Evolutionary conservation across 2,888 invertebrate genomes (phyloP).

Genomic region (Amaurobius ferox): DNA sequence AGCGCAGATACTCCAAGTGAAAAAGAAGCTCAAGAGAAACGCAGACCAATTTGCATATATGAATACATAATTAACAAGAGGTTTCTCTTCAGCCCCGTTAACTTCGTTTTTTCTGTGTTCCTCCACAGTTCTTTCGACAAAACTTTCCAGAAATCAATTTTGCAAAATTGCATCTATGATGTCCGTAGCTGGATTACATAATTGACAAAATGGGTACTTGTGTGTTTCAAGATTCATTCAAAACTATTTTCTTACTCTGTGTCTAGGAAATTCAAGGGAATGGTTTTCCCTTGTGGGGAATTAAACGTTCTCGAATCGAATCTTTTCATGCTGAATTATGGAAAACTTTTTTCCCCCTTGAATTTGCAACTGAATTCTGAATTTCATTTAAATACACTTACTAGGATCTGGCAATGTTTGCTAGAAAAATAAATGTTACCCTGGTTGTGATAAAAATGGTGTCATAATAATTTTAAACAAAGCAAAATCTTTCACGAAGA

Average conservation of each 20-base stretch:
- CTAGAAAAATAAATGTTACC: neutral
- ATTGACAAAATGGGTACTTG: slow-evolving; percentile 57
- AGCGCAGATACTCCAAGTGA: slow-evolving; percentile 30
- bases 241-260: neutral
- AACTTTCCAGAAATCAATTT: slow-evolving; percentile 67
- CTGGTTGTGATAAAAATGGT: too few species aligned
- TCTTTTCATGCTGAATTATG: neutral
- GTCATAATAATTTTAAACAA: too few species aligned
- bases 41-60: slow-evolving; percentile 68
- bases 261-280: neutral
- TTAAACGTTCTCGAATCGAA: neutral
- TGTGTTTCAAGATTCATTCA: neutral
- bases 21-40: slow-evolving; percentile 8
- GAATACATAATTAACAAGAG: slow-evolving; percentile 67
- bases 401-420: neutral
- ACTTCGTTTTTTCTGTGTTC: slow-evolving; percentile 21
- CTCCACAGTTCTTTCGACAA: slow-evolving; percentile 11
- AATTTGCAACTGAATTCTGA: neutral
- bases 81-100: slow-evolving; percentile 19
- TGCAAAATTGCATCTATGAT: slow-evolving; percentile 51
- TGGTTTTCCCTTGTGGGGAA: slow-evolving; percentile 1
- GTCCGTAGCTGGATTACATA: slow-evolving; percentile 35
- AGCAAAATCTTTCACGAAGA: too few species aligned
- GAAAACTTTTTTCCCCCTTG: neutral
- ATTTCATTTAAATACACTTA: neutral